These are phyloP conservation scores for Tupaia tana DNA, from an alignment of 2,113 vertebrate genomes.

Conservation along the genomic window DNA sequence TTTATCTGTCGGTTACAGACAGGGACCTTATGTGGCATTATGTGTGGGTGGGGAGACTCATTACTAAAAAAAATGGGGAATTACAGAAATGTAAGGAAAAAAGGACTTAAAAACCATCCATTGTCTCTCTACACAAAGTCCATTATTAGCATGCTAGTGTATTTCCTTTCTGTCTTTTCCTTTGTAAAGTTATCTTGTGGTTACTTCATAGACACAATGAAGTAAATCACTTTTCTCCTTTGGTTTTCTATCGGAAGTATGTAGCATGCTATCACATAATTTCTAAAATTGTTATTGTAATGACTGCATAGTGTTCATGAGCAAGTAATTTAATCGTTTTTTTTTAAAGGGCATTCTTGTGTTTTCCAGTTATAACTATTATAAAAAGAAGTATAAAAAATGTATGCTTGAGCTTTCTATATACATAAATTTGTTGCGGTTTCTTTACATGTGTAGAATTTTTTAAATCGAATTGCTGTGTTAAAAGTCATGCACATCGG, in stretches of 20 bases:
- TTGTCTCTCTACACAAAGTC: conserved; percentile 28
- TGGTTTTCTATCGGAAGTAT: background rate
- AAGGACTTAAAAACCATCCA: conserved; percentile 18
- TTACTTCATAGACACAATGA: background rate
- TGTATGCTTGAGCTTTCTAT: background rate
- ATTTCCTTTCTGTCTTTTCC: conserved; percentile 49
- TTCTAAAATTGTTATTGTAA: conserved; percentile 46
- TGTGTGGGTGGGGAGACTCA: conserved; percentile 41
- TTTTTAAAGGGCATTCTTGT: background rate
- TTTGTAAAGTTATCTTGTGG: background rate
- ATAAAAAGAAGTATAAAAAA: background rate
- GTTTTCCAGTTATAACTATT: conserved; percentile 28
- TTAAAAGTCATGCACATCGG: background rate
- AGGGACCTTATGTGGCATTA: background rate
- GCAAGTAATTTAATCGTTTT: background rate
- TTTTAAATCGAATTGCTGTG: background rate
- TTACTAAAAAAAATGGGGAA: conserved; percentile 50
- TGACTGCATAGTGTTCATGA: background rate
- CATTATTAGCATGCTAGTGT: conserved; percentile 9
- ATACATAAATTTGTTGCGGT: background rate
- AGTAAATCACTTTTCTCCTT: background rate
- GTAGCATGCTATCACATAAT: background rate
- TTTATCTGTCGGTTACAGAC: background rate
- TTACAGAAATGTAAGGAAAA: conserved; percentile 51
- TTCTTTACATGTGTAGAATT: background rate